Evolutionary conservation across 1,140 invertebrate genomes (phyloP).

Genomic region (Anagrus nilaparvatae): DNA sequence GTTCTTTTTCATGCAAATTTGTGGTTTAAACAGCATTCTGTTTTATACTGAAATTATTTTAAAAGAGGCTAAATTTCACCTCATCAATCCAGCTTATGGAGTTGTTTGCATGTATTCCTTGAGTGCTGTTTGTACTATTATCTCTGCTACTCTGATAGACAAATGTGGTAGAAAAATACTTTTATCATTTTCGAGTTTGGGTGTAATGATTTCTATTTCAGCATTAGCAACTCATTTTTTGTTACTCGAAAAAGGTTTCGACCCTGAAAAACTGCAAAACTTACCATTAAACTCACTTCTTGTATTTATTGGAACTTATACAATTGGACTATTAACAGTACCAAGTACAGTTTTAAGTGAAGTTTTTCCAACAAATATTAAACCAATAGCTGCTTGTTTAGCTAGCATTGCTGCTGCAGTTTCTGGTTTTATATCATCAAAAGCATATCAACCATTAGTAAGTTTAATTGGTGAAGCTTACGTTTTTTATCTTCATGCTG

Average conservation of each 20-base stretch:
- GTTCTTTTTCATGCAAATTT: conserved; percentile 63
- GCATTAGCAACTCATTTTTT: conserved; percentile 53
- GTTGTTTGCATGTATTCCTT: conserved; percentile 57
- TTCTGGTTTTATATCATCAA: conserved; percentile 61
- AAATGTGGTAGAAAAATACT: conserved; percentile 56
- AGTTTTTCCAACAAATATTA: conserved; percentile 57
- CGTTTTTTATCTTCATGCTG: conserved; percentile 16
- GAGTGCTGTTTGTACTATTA: conserved; percentile 48
- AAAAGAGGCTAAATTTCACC: conserved; percentile 41
- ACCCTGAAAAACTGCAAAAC: too few species aligned
- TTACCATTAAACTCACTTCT: conserved; percentile 16
- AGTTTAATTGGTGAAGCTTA: conserved; percentile 41
- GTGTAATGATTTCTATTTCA: conserved; percentile 42
- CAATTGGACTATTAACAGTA: conserved; percentile 55
- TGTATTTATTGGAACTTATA: conserved; percentile 11
- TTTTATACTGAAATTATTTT: conserved; percentile 67
- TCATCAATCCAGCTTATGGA: conserved; percentile 37
- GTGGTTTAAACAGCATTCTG: conserved; percentile 60
- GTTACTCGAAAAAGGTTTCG: conserved; percentile 26
- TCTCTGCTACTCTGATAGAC: conserved; percentile 56
- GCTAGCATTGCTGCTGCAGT: conserved; percentile 59
- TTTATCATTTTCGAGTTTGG: conserved; percentile 48
- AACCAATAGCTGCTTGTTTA: conserved; percentile 54
- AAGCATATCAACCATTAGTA: conserved; percentile 55
- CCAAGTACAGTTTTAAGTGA: conserved; percentile 63